A percentile compares a stretch with the other conserved stretches of the same genome.
These are phyloP conservation scores for Prionace glauca DNA, from an alignment of 2,797 vertebrate species.

Conservation along the genomic window DNA sequence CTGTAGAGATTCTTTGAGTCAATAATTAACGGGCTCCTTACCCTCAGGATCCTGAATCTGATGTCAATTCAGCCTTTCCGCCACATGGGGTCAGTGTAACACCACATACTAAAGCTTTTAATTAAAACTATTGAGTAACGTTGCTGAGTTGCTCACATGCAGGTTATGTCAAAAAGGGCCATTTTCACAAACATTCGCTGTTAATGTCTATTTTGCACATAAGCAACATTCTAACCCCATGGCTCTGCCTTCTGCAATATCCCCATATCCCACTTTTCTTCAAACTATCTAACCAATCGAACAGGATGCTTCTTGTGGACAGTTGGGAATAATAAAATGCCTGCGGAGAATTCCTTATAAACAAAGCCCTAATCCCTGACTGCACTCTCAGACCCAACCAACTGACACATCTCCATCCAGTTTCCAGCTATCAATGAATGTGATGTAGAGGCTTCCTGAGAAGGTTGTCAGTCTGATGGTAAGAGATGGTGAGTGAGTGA, in stretches of 20 bases:
- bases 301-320: neutral
- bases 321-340: neutral
- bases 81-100: conserved; percentile 1
- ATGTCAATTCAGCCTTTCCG: neutral
- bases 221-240: neutral
- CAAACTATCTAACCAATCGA: neutral
- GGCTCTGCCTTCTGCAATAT: neutral
- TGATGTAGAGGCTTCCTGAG: neutral
- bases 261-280: neutral
- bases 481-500: neutral
- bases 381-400: neutral
- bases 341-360: neutral
- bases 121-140: neutral
- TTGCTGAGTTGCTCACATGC: neutral
- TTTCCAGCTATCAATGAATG: neutral
- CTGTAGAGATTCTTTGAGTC: no score
- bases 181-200: neutral
- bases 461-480: neutral
- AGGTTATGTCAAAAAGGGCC: neutral
- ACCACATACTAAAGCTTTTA: neutral
- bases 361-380: neutral
- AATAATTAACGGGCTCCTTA: neutral
- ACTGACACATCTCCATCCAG: neutral
- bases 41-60: neutral
- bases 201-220: neutral